Percentiles rank a stretch among this genome's conserved stretches.
Conservation (phyloP, 2,888 invertebrate species). For the Acanthosepion esculentum region DNA sequence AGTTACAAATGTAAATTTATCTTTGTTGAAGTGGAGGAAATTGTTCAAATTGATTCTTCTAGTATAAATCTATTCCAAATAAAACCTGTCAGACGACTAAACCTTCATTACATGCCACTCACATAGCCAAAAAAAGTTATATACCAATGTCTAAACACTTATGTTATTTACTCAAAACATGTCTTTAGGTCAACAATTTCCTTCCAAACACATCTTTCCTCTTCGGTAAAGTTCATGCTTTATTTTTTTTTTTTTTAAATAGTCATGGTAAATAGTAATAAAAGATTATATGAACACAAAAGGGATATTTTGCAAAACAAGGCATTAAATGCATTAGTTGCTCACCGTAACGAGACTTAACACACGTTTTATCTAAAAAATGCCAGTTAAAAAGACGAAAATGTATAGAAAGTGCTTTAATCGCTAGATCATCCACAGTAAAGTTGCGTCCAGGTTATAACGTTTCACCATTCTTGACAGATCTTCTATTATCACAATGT, state of each 20-base stretch:
- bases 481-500: no score
- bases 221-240: background rate
- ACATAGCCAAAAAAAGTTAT: background rate
- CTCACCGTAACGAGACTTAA: no score
- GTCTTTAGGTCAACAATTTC: background rate
- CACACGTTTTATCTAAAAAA: no score
- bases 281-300: no score
- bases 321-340: no score
- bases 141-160: background rate
- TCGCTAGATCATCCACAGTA: no score
- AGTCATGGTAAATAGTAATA: no score
- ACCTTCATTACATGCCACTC: background rate
- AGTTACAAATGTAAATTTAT: background rate
- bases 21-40: background rate
- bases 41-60: background rate
- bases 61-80: background rate
- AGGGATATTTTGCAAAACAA: no score
- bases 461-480: no score
- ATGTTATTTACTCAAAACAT: background rate
- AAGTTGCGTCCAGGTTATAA: no score
- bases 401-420: no score
- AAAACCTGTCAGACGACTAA: background rate
- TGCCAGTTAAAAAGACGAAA: no score
- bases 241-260: background rate
- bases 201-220: background rate